A percentile compares a stretch with the other conserved stretches of the same genome.
Conservation (phyloP, 2,113 vertebrate genomes). For the Bettongia penicillata region DNA sequence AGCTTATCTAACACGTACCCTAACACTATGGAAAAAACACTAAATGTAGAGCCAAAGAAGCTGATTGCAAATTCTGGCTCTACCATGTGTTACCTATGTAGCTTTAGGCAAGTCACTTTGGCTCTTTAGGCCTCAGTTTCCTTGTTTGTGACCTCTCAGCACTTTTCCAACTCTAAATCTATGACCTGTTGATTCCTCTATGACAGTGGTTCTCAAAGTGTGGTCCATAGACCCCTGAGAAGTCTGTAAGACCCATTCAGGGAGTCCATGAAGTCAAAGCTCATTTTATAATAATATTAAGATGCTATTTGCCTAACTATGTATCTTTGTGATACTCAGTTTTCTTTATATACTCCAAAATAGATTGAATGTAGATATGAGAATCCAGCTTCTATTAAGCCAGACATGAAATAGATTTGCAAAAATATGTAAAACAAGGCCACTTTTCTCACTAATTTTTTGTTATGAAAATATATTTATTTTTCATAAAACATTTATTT, state of each 20-base stretch:
- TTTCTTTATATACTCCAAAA: neutral
- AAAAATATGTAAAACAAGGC: neutral
- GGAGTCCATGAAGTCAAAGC: neutral
- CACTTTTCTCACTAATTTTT: neutral
- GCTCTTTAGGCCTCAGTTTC: slow-evolving; percentile 6
- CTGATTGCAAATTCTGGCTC: neutral
- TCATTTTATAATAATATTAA: neutral
- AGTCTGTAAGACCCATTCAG: neutral
- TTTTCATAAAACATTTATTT: neutral
- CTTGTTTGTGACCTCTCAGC: neutral
- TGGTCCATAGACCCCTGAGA: neutral
- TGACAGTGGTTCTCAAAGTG: neutral
- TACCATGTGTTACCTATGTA: neutral
- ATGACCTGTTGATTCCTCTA: neutral
- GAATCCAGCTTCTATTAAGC: neutral
- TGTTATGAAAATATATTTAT: neutral
- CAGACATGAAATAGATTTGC: neutral
- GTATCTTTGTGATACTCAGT: neutral
- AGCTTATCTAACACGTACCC: neutral
- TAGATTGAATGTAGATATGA: neutral
- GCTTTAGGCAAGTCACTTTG: neutral
- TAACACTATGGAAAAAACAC: neutral
- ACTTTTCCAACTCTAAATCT: neutral
- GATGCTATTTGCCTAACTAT: neutral
- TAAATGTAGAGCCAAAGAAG: neutral